Evolutionary conservation across 2,888 invertebrate genomes (phyloP).

Genomic region (Tipula vernalis): DNA sequence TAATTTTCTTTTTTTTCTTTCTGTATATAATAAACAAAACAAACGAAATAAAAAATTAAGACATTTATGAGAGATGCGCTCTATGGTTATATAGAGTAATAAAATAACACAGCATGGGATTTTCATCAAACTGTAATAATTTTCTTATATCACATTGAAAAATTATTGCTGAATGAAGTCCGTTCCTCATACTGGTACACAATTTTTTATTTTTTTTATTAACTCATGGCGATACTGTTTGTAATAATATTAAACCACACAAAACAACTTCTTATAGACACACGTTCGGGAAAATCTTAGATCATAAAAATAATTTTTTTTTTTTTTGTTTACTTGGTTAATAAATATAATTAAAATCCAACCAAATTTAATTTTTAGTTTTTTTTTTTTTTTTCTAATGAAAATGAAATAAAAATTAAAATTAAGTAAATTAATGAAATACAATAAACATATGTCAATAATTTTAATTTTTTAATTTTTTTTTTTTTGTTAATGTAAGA

Average conservation of each 20-base stretch:
- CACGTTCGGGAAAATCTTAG: background rate
- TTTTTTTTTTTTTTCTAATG: background rate
- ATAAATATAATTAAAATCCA: background rate
- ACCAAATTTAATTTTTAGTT: background rate
- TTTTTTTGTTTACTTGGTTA: background rate
- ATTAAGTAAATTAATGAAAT: conserved; percentile 4
- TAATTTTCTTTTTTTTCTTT: background rate
- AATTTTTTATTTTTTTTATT: background rate
- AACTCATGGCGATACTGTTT: background rate
- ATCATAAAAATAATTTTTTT: background rate
- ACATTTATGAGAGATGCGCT: background rate
- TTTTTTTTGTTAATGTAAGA: background rate
- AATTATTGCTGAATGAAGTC: background rate
- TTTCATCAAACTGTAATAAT: background rate
- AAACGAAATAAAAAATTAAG: conserved; percentile 4
- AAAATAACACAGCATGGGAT: conserved; percentile 5
- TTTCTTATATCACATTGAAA: background rate
- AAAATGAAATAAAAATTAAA: background rate
- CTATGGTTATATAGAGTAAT: background rate
- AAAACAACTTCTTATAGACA: background rate
- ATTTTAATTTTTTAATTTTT: too few relatives aligned
- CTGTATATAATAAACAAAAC: background rate
- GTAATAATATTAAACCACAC: background rate
- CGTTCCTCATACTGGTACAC: background rate
- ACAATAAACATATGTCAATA: background rate